Base-by-base conservation (phyloP, 2,113 vertebrate genomes). In the Paracyprichromis sp. region DNA sequence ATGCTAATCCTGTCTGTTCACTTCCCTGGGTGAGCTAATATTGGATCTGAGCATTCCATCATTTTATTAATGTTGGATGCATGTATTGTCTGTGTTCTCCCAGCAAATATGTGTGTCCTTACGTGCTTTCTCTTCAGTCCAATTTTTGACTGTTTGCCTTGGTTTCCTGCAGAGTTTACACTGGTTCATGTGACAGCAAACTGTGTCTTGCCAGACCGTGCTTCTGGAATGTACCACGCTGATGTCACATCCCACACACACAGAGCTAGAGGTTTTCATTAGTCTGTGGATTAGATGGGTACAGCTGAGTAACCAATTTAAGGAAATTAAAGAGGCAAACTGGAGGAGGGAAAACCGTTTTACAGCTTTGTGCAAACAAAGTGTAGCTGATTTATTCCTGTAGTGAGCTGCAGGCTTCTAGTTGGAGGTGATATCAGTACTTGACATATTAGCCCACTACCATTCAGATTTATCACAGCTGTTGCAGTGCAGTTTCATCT, bases 201-300 rank as follows among this genome's bases (percentile, higher is more conserved):
- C 91, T 87, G 87, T 87, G 61, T 87, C 87, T 71, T 3, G 6
- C 38, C 19, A 50, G 76, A 80, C 47, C n/a, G 29, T 80, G 71
- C 40, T 45, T 50, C 54, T 82, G 93, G 93, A 96, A 95, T 96
- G 89, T 95, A 89, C 84, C 94, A 86, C 59, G 38, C 78, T 73
- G 88, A 82, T 95, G 95, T 88, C 82, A 95, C 83, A 87, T 91
- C 87, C 84, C 82, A 26, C 34, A 69, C 50, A 59, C 16, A 14
- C 6, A 21, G 5, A 89, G 50, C 34, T 57, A 9, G 31, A 40
- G 26, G 73, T 47, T 78, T 85, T 38, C 29, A 43, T 63, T 26
- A 80, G 40, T 73, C 14, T 63, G 17, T 40, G 9, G 34, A 56
- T 50, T 38, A 63, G 66, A 73, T 59, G 54, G 34, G 50, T 50